Base-by-base conservation (phyloP, 2,888 invertebrate genomes). In the Abscondita cerata region DNA sequence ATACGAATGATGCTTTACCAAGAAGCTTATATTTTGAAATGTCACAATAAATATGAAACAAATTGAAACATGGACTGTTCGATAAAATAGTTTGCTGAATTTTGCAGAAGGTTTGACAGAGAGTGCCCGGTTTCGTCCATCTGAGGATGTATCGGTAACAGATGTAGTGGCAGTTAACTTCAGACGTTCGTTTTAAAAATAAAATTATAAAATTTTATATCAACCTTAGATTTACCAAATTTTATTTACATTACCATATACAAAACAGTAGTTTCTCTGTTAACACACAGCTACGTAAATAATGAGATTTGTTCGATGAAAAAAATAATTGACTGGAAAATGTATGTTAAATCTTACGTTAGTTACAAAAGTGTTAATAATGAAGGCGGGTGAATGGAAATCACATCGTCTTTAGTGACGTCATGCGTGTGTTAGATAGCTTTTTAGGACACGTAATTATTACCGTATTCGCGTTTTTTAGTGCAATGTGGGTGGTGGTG, bases 401-500 rank as follows among this genome's bases (percentile, higher is more conserved):
- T 52, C 59, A 61, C 73, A 73, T 69, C 74, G 66, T 68, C 71
- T 72, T 64, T 73, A 73, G 75, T 77, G 77, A 78, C 78, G 79
- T 75, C 78, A 79, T 79, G 79, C 78, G 77, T 76, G 75, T 76
- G 73, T 69, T 73, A 72, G 72, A 70, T 68, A 72, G 71, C 72
- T 68, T 67, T 66, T 64, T 71, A 70, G 74, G 74, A 73, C 76
- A 73, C 69, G 72, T 73, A 68, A 72, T 73, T 75, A 75, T 73
- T 74, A 75, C 74, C 73, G 75, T 75, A 69, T 72, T 65, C 69
- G 73, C 73, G 71, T 73, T 76, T 66, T 72, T 76, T 69, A 73
- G 76, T 62, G 74, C 75, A 51, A 75, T 76, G 76, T 75, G 81
- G 81, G 82, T 85, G 83, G 82, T 84, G 81, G 83, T 85, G 70